Evolutionary conservation across 2,113 vertebrate species (phyloP), one percentile per base, ranked within the genome.

Genomic region (Herpetotheres cachinnans): DNA sequence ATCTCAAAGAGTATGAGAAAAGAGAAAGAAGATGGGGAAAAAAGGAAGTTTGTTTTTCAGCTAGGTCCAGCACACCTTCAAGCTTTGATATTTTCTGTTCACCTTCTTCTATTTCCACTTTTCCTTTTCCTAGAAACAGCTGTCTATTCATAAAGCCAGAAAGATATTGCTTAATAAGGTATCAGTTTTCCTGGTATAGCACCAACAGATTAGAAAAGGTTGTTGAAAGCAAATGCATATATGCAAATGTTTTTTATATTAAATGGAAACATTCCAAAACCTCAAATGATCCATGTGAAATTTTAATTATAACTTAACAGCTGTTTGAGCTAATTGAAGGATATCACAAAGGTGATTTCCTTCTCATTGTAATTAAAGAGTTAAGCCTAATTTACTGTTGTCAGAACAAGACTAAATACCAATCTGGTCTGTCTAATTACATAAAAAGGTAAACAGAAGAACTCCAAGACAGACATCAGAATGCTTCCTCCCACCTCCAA

Each of bases 231-330:
- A 96, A 97, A 97, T 96, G 93, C 95, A 96, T 96, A 97, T 97
- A 97, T 96, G 97, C 97, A 98, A 98, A 95, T 95, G 90, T 97
- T 98, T 95, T 98, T 97, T 98, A 80, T 98, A 98, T 97, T 98
- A 98, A 98, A 97, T 98, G 97, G 98, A 98, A 98, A 98, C 93
- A 96, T 94, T 98, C 97, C 97, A 96, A 97, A 96, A 98, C 74
- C 97, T 98, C 98, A 99, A 98, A 98, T 98, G 98, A 98, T 98
- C 98, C 98, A 98, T 98, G 97, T 95, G 97, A 98, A 98, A 98
- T 98, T 98, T 98, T 98, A 98, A 98, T 98, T 98, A 98, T 98
- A 98, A 98, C 95, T 98, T 98, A 98, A 96, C 98, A 98, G 98
- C 97, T 98, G 98, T 97, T 98, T 98, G 95, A 98, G 95, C 93